A percentile compares a stretch with the other conserved stretches of the same genome.
phyloP scores from a whole-genome alignment of 2,888 invertebrate genomes.

The Lysandra bellargus region DNA sequence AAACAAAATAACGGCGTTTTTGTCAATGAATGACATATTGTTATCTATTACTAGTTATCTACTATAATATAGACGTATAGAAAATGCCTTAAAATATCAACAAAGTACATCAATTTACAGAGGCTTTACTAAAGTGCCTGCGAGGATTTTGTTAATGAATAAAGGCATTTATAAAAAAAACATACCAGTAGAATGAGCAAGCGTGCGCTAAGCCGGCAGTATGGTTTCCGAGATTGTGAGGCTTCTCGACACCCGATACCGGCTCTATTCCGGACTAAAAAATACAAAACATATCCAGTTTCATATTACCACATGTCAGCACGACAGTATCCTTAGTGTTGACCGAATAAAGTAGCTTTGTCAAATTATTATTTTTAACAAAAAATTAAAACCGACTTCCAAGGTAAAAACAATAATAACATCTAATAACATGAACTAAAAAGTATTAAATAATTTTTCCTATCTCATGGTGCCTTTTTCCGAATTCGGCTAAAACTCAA shows the following conservation, averaged over 20 bases:
- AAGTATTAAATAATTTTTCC: too few species aligned
- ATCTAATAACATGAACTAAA: too few species aligned
- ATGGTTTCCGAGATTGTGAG: conserved; percentile 63
- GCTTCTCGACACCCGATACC: conserved; percentile 56
- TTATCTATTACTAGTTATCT: too few species aligned
- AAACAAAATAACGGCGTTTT: too few species aligned
- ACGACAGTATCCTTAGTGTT: conserved; percentile 13
- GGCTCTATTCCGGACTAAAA: conserved; percentile 46
- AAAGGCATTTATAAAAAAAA: not conserved
- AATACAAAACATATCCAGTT: conserved; percentile 40
- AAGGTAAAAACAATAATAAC: too few species aligned
- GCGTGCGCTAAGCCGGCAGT: conserved; percentile 59
- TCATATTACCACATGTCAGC: conserved; percentile 35
- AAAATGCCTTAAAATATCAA: not conserved
- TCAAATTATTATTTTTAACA: too few species aligned
- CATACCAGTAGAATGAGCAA: conserved; percentile 32
- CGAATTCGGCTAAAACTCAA: too few species aligned
- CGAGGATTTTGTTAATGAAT: not conserved
- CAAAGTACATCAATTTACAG: not conserved
- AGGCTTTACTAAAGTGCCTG: not conserved
- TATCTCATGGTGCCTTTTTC: too few species aligned
- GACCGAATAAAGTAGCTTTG: not conserved
- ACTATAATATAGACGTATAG: not conserved
- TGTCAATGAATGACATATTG: too few species aligned
- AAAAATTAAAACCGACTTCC: too few species aligned